Evolutionary conservation across 2,113 vertebrate genomes (phyloP).

Genomic region (Epinephelus cyanopodus): DNA sequence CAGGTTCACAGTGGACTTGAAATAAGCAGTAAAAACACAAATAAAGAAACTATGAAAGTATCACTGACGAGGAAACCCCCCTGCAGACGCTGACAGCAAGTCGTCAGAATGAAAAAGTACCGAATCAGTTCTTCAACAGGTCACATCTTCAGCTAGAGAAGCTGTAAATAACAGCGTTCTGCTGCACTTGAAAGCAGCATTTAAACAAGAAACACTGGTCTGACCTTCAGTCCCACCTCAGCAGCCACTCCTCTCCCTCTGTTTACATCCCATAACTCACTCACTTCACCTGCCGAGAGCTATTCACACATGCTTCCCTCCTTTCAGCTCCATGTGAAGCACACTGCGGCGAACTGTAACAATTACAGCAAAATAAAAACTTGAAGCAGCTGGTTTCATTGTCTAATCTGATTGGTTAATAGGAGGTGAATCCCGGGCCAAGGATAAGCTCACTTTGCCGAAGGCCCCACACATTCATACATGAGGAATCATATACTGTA

Average conservation of each 20-base stretch:
- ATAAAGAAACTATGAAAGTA: background rate
- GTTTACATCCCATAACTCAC: slow-evolving; percentile 41
- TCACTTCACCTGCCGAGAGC: slow-evolving; percentile 13
- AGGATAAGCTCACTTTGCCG: slow-evolving; percentile 13
- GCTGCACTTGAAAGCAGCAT: slow-evolving; percentile 39
- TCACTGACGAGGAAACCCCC: background rate
- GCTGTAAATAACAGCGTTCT: slow-evolving; percentile 20
- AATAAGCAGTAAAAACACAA: background rate
- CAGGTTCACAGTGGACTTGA: background rate
- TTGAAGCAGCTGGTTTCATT: background rate
- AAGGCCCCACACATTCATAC: slow-evolving; percentile 6
- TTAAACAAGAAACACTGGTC: slow-evolving; percentile 33
- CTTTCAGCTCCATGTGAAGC: background rate
- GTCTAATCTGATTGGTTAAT: slow-evolving; percentile 37
- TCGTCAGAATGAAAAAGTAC: background rate
- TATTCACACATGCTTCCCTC: background rate
- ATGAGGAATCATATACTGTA: background rate
- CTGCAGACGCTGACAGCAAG: background rate
- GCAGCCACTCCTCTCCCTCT: slow-evolving; percentile 20
- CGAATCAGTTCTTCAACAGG: background rate
- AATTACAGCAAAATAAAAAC: background rate
- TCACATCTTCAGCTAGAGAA: background rate
- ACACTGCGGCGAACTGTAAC: background rate
- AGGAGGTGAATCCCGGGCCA: slow-evolving; percentile 4
- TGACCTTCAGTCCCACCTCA: slow-evolving; percentile 40